phyloP scores from a whole-genome alignment of 2,113 vertebrate genomes.

The Otocyon megalotis region DNA sequence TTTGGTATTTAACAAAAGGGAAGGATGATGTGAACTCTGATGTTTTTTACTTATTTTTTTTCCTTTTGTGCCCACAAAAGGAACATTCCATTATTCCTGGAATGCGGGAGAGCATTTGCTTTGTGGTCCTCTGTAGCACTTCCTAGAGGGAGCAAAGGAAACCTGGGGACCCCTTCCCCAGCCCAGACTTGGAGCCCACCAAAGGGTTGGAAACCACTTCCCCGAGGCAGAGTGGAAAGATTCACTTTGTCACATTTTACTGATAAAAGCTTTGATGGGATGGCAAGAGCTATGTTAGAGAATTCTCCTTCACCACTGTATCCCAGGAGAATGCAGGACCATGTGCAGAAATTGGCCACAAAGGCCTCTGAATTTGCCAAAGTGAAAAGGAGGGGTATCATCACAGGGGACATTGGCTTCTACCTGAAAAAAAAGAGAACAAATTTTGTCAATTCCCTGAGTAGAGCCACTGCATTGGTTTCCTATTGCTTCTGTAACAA shows the following conservation, averaged over 20 bases:
- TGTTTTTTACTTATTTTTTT: background rate
- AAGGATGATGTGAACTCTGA: background rate
- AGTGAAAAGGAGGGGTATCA: background rate
- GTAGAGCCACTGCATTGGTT: background rate
- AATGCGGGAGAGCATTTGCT: background rate
- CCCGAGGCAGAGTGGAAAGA: background rate
- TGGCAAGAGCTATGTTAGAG: background rate
- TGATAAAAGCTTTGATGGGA: background rate
- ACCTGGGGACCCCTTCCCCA: background rate
- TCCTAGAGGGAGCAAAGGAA: background rate
- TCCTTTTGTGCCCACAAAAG: too few relatives aligned
- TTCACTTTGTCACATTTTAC: background rate
- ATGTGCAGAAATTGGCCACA: background rate
- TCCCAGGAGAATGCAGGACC: background rate
- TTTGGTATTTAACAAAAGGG: background rate
- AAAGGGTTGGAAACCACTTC: background rate
- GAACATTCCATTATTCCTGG: background rate
- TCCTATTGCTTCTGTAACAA: background rate
- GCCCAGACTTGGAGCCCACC: background rate
- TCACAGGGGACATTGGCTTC: background rate
- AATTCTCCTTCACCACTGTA: background rate
- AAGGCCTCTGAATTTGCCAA: background rate
- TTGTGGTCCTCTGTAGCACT: background rate
- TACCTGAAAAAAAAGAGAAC: background rate
- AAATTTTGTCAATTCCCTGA: background rate